These are phyloP conservation scores for Strix aluco DNA, from an alignment of 2,113 vertebrate genomes.

Conservation along the genomic window DNA sequence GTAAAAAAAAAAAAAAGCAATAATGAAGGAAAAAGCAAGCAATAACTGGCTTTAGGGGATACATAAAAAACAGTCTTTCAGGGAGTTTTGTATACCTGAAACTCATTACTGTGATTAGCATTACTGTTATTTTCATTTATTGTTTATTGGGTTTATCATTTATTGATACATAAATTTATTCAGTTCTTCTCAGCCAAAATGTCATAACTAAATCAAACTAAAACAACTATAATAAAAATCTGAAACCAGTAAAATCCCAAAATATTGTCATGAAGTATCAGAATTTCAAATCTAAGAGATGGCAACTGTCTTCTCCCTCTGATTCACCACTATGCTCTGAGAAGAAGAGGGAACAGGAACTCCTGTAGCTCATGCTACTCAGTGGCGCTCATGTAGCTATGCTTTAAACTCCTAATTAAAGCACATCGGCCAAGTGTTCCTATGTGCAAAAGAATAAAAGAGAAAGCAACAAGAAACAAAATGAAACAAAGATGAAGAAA, in stretches of 20 bases:
- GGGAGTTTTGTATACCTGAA: not conserved
- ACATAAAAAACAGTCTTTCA: not conserved
- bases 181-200: not conserved
- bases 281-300: not conserved
- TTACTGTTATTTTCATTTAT: no score
- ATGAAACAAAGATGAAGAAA: not conserved
- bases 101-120: not conserved
- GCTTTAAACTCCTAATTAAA: not conserved
- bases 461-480: not conserved
- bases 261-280: not conserved
- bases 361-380: not conserved
- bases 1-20: not conserved
- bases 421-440: not conserved
- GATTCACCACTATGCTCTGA: not conserved
- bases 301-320: not conserved
- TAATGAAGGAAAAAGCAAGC: not conserved
- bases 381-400: not conserved
- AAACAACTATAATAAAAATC: not conserved
- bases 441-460: not conserved
- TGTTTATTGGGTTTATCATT: not conserved
- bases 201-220: not conserved
- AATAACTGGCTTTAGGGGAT: not conserved
- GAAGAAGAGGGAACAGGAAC: not conserved
- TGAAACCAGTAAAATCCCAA: not conserved
- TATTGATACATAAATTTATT: not conserved